Conservation (phyloP, 2,888 invertebrate species). For the Chrysolina haemoptera region DNA sequence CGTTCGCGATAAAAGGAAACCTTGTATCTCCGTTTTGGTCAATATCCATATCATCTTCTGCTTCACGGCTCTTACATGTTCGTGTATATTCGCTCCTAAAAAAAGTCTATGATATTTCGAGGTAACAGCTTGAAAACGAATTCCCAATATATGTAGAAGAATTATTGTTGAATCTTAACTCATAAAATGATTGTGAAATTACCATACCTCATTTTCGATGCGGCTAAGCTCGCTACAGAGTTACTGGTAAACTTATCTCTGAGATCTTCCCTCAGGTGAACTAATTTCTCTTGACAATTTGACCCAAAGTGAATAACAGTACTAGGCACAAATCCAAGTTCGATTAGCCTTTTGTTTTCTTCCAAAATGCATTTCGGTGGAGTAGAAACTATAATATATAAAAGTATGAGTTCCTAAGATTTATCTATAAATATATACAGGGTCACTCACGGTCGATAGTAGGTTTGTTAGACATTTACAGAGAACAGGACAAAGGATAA, state of each 20-base stretch:
- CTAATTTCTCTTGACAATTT: constrained; percentile 64
- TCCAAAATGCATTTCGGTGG: constrained; percentile 85
- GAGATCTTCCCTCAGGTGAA: constrained; percentile 75
- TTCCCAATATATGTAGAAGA: too few relatives aligned
- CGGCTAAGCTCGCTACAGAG: constrained; percentile 78
- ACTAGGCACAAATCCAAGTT: constrained; percentile 84
- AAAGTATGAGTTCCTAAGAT: background rate
- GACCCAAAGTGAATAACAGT: constrained; percentile 83
- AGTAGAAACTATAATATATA: constrained; percentile 78
- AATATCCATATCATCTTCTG: constrained; percentile 54
- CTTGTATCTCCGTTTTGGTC: constrained; percentile 32
- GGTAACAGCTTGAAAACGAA: too few relatives aligned
- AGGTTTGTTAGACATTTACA: too few relatives aligned
- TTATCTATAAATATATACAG: too few relatives aligned
- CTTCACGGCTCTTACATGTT: constrained; percentile 39
- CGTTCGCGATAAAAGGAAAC: constrained; percentile 54
- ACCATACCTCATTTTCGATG: constrained; percentile 76
- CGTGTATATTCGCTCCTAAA: constrained; percentile 54
- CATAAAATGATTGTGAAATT: background rate
- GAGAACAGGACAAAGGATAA: too few relatives aligned
- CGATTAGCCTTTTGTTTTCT: constrained; percentile 76
- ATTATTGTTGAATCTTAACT: too few relatives aligned
- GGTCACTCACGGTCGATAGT: too few relatives aligned
- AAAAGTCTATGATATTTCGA: background rate
- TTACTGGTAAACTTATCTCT: constrained; percentile 77